Percentiles rank a stretch among this genome's conserved stretches.
Evolutionary conservation across 2,797 vertebrate species (phyloP).

Genomic region (Momotus momota): DNA sequence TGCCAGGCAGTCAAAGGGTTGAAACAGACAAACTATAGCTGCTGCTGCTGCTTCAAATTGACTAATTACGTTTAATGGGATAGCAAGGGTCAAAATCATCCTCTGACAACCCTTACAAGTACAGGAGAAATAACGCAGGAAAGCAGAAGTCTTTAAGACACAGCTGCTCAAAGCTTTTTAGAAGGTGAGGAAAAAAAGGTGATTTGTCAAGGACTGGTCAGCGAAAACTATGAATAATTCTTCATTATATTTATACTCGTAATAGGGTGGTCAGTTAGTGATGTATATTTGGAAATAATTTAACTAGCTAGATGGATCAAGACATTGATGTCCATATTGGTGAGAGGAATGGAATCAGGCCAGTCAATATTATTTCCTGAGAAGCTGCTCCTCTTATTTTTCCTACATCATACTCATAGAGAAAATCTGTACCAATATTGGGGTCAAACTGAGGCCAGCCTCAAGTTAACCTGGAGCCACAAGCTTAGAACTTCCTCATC

Average conservation of each 20-base stretch:
- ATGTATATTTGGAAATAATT: neutral
- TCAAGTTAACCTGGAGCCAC: neutral
- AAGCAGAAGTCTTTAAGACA: neutral
- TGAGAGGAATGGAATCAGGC: neutral
- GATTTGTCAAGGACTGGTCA: neutral
- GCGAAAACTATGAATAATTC: neutral
- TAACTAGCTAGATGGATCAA: neutral
- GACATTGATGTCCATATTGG: neutral
- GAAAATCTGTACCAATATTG: neutral
- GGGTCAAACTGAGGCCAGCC: neutral
- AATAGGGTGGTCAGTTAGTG: neutral
- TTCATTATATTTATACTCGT: neutral
- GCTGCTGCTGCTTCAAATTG: neutral
- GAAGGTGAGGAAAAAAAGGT: neutral
- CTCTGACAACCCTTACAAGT: neutral
- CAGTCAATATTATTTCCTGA: neutral
- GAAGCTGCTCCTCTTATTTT: neutral
- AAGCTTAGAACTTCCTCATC: neutral
- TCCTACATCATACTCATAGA: neutral
- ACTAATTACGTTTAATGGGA: conserved; percentile 29
- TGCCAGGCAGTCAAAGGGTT: neutral
- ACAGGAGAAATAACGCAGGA: neutral
- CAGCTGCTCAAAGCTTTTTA: neutral
- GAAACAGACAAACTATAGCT: neutral
- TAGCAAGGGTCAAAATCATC: neutral